A percentile compares a stretch with the other conserved stretches of the same genome.
phyloP scores from a whole-genome alignment of 2,888 invertebrate genomes.

The Electrophaes corylata region DNA sequence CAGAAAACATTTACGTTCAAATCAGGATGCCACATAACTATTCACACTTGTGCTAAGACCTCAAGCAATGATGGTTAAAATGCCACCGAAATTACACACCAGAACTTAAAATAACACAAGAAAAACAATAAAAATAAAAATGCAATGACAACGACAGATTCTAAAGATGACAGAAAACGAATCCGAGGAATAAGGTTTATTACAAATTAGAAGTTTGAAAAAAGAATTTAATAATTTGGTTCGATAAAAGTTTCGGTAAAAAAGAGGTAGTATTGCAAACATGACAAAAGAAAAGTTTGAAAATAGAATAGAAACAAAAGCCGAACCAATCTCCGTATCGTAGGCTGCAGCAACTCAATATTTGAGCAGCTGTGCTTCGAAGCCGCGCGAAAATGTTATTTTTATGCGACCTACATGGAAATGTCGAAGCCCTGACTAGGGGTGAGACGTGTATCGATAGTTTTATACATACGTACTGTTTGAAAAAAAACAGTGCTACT shows the following conservation, averaged over 20 bases:
- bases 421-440: slow-evolving; percentile 58
- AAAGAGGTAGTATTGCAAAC: slow-evolving; percentile 2
- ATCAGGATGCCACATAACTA: too few species aligned
- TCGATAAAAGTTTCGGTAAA: background rate
- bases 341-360: slow-evolving; percentile 66
- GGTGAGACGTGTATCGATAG: slow-evolving; percentile 45
- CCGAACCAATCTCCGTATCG: slow-evolving; percentile 29
- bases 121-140: too few species aligned
- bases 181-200: too few species aligned
- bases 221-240: background rate
- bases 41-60: too few species aligned
- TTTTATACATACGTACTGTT: background rate
- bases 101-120: too few species aligned
- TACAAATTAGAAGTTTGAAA: background rate
- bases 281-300: slow-evolving; percentile 15
- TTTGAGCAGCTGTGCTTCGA: slow-evolving; percentile 75
- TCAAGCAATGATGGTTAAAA: too few species aligned
- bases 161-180: too few species aligned
- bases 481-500: too few species aligned
- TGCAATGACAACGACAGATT: too few species aligned
- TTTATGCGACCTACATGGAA: slow-evolving; percentile 80
- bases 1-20: too few species aligned
- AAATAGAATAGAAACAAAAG: slow-evolving; percentile 26
- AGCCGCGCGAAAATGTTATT: slow-evolving; percentile 77
- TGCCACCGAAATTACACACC: too few species aligned